Evolutionary conservation across 2,888 invertebrate genomes (phyloP).

Genomic region (Polylopha cassiicola): DNA sequence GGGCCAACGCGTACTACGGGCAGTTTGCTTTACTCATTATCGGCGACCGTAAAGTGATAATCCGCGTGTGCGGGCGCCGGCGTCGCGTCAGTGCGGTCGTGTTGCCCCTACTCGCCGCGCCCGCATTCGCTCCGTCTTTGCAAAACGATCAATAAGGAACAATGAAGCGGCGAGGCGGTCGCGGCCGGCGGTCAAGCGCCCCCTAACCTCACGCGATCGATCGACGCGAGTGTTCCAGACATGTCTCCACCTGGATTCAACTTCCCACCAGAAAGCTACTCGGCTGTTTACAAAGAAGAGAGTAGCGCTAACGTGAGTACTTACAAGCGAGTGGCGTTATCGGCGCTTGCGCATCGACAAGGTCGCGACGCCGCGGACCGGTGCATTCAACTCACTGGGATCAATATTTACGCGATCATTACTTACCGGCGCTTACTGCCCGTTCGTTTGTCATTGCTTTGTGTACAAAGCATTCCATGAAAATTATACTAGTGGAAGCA

Average conservation of each 20-base stretch:
- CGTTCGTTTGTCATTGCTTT: too few relatives aligned
- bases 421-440: conserved; percentile 6
- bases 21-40: conserved; percentile 65
- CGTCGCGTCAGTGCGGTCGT: conserved; percentile 40
- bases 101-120: conserved; percentile 32
- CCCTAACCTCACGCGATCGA: conserved; percentile 29
- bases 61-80: conserved; percentile 41
- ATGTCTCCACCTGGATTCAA: conserved; percentile 57
- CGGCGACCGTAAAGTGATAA: conserved; percentile 52
- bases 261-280: conserved; percentile 68
- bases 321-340: conserved; percentile 37
- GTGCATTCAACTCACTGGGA: conserved; percentile 64
- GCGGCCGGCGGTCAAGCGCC: conserved; percentile 33
- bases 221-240: conserved; percentile 31
- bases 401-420: conserved; percentile 34
- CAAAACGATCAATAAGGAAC: conserved; percentile 50
- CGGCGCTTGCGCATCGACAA: conserved; percentile 43
- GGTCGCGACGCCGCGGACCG: conserved; percentile 45
- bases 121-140: conserved; percentile 28
- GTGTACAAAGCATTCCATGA: too few relatives aligned
- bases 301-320: conserved; percentile 62
- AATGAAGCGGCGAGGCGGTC: conserved; percentile 42
- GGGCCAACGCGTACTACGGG: conserved; percentile 42
- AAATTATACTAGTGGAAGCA: too few relatives aligned
- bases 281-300: conserved; percentile 57